Evolutionary conservation across 2,888 invertebrate species (phyloP), one percentile per base, ranked within the genome.

Genomic region (Platerodrilus igneus): DNA sequence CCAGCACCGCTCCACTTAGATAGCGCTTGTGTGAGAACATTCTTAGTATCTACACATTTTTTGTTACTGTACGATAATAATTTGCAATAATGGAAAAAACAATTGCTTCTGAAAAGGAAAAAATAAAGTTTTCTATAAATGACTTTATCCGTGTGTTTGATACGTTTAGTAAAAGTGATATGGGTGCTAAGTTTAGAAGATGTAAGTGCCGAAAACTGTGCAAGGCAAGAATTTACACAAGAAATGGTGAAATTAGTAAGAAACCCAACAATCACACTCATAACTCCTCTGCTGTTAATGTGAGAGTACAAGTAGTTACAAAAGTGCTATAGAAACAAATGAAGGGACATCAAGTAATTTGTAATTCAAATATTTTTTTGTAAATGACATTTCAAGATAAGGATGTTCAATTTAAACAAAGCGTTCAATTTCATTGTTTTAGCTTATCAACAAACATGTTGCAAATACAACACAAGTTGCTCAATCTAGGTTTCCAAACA

Each of bases 261-360:
- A 17, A 21, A 22, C 4, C 34, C 9, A 33, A 32, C 22, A 21
- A 6, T 5, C 28, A 34, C 16, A 10, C 8, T 26, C 34, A 34
- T 16, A 27, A 27, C 5, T 17, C 33, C n/a, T 33, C 30, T 2
- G 22, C 36, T 8, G 41, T 29, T 37, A 21, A 30, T 28, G 22
- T 41, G 13, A 32, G 37, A 41, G 27, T 37, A 9, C 13, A 23
- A 18, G 37, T 28, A 18, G 13, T 31, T 5, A 28, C 41, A 14
- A 33, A 25, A 15, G 28, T 37, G 31, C 41, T 18, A 16, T 9
- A 26, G 32, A 31, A 19, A 41, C 37, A 32, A 37, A n/a, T 9
- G 41, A 41, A 41, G 41, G 21, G 7, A 41, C 41, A 32, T 10
- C 41, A 41, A 23, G 36, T 41, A 30, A 40, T 29, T 28, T 26